phyloP scores from a whole-genome alignment of 2,888 invertebrate species.

The Philhelius pedissequus region DNA sequence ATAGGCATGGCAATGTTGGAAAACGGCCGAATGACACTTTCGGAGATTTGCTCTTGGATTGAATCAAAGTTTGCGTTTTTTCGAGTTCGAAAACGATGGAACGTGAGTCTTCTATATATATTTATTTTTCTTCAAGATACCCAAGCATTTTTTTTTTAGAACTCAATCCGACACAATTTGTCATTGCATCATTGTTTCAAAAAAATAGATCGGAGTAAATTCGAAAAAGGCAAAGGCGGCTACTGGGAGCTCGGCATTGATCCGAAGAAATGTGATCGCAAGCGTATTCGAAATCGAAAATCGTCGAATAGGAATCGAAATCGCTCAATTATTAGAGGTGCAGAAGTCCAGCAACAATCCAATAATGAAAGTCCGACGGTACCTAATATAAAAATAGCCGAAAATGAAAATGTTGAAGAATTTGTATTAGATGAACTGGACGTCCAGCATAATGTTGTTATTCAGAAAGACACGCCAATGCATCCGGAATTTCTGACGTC shows the following conservation, averaged over 20 bases:
- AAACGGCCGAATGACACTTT: conserved; percentile 76
- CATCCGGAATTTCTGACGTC: conserved; percentile 10
- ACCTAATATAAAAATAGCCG: neutral
- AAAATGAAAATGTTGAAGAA: conserved; percentile 3
- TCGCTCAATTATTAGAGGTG: neutral
- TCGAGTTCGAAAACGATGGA: conserved; percentile 78
- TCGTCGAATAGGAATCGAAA: conserved; percentile 39
- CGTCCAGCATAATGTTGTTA: conserved; percentile 43
- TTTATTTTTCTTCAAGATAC: neutral
- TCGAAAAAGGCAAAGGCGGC: conserved; percentile 78
- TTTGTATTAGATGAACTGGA: conserved; percentile 43
- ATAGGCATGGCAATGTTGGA: conserved; percentile 79
- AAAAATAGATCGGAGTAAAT: conserved; percentile 76
- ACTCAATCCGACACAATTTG: conserved; percentile 78
- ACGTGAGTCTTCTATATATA: conserved; percentile 74
- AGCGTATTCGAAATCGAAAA: conserved; percentile 76
- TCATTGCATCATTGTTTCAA: conserved; percentile 78
- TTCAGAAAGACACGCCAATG: conserved; percentile 12
- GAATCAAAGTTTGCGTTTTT: conserved; percentile 78
- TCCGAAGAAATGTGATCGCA: conserved; percentile 76
- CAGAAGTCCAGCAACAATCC: neutral
- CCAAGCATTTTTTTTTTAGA: conserved; percentile 70
- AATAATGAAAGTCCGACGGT: neutral
- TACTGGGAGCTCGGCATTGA: conserved; percentile 78
- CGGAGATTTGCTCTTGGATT: conserved; percentile 78